Evolutionary conservation across 2,888 invertebrate genomes (phyloP), one percentile per base, ranked within the genome.

Genomic region (Rhamphomyia laevipes): DNA sequence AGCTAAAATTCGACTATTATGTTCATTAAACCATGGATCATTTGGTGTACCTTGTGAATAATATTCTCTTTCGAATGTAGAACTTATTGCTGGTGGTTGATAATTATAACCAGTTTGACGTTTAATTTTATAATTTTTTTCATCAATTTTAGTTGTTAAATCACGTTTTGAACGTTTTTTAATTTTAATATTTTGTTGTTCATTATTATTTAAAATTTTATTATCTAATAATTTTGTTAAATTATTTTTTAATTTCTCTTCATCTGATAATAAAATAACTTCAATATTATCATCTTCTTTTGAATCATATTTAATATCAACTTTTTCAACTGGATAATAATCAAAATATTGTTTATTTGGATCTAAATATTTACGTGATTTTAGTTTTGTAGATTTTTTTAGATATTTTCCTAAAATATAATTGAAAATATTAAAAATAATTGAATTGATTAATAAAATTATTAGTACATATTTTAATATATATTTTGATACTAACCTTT

Each of bases 331-430:
- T 21, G 57, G 57, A 47, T 57, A 52, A 55, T 58, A 56, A 51
- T 58, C 58, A 50, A 57, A 58, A 51, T 57, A 57, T 51, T 57
- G 57, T 50, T 55, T 57, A 27, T 56, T 57, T 42, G 52, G 33
- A 38, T 45, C 46, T 16, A 49, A 17, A 43, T 50, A 50, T 13
- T 23, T 23, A 42, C 23, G 21, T 23, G 35, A 35, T n/a, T 35
- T 35, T n/a, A n/a, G 2, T 35, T 13, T 35, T 35, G n/a, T 5
- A 7, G n/a, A 35, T 35, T 35, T 35, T 35, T n/a, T 35, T 13
- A 13, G 35, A 35, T 35, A 13, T 35, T 35, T 35, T n/a, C 35
- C 23, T 27, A 27, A 7, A 6, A 27, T 7, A 27, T 7, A 27
- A 27, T 7, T 21, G 21, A 21, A 21, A 21, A 21, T 21, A 21